Evolutionary conservation across 2,888 invertebrate species (phyloP).

Genomic region (Euclidia mi): DNA sequence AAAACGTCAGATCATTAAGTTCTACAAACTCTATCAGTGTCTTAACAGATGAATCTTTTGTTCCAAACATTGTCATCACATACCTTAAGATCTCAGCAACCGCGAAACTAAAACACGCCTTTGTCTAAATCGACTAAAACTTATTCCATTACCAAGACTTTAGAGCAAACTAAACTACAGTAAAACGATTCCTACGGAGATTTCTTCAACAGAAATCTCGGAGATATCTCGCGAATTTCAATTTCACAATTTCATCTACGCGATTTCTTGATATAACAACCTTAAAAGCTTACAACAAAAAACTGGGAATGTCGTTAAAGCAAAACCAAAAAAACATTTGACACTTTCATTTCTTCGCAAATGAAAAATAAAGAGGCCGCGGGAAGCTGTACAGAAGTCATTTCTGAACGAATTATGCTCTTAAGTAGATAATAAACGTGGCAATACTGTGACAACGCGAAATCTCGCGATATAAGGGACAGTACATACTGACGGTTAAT

Average conservation of each 20-base stretch:
- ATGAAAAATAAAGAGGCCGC: slow-evolving; percentile 56
- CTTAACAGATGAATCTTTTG: slow-evolving; percentile 29
- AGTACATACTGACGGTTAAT: background rate
- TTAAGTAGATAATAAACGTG: slow-evolving; percentile 59
- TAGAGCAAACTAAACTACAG: slow-evolving; percentile 29
- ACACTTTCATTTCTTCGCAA: slow-evolving; percentile 55
- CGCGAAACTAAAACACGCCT: slow-evolving; percentile 35
- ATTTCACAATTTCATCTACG: slow-evolving; percentile 31
- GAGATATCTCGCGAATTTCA: slow-evolving; percentile 33
- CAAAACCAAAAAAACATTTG: slow-evolving; percentile 57
- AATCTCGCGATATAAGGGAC: slow-evolving; percentile 10
- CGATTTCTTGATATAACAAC: slow-evolving; percentile 30
- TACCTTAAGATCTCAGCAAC: slow-evolving; percentile 39
- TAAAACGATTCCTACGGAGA: slow-evolving; percentile 16
- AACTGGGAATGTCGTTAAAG: slow-evolving; percentile 45
- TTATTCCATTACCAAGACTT: slow-evolving; percentile 34
- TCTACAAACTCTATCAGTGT: slow-evolving; percentile 20
- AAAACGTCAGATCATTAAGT: slow-evolving; percentile 22
- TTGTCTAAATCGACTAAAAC: slow-evolving; percentile 35
- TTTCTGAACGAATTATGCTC: slow-evolving; percentile 56
- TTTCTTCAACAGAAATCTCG: too few relatives aligned
- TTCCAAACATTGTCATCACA: slow-evolving; percentile 27
- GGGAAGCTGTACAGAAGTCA: slow-evolving; percentile 42
- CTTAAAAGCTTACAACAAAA: slow-evolving; percentile 38
- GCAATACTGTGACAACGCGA: slow-evolving; percentile 35